Evolutionary conservation across 2,888 invertebrate species (phyloP), one percentile per base, ranked within the genome.

Genomic region (Diadegma fenestrale): DNA sequence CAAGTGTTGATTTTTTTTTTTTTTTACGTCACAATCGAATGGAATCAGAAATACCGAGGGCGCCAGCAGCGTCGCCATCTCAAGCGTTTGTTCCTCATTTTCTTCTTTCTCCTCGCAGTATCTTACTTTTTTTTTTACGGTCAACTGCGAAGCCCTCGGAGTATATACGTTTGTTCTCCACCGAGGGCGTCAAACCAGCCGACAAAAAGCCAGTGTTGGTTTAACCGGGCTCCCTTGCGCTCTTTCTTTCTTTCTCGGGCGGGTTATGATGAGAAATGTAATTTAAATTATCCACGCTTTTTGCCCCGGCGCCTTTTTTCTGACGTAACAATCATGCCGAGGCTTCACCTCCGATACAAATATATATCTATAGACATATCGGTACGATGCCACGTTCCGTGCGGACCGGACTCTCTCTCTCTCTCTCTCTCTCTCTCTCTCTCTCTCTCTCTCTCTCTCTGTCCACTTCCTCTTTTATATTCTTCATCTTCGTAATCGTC

Each of bases 231-330:
- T 89, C 85, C 54, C 37, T 80, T 37, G 58, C 73, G 43, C 71
- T 61, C 43, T 45, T 17, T 68, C 26, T 68, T 48, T 63, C 72
- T 68, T n/a, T 33, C 43, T 58, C 58, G 26, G 14, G 26, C 10
- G 89, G 89, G 90, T 91, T 92, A 92, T 91, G 90, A 91, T 89
- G 91, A 89, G 91, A 91, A 92, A 91, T 89, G 90, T 91, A 93
- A 93, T 92, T 93, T 91, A 92, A 93, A 93, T 93, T 93, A 93
- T 92, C 90, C 89, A 91, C 90, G 91, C 91, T 92, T 92, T 90
- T 92, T 92, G 88, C 86, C 54, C 87, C 68, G 72, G 77, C 81
- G 75, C 73, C 85, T 89, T 90, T 89, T 75, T 79, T 79, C 87
- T 88, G 89, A 88, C 88, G 88, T 88, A 89, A 91, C 90, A 90